Evolutionary conservation across 2,113 vertebrate genomes (phyloP).

Genomic region (Petrocephalus microphthalmus): DNA sequence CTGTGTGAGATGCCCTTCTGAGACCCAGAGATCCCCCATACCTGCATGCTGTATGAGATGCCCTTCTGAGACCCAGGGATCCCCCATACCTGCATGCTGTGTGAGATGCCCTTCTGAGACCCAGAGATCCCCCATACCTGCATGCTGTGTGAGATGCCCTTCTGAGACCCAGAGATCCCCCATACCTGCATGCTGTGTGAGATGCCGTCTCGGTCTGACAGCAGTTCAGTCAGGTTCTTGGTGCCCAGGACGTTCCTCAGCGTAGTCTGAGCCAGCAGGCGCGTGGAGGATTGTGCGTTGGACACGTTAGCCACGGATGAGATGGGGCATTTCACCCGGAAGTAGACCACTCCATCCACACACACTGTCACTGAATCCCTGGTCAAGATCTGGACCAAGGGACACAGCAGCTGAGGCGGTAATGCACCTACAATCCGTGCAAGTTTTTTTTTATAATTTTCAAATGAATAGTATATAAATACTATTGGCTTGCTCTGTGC

Average conservation of each 20-base stretch:
- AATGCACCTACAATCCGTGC: neutral
- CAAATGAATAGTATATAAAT: neutral
- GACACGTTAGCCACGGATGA: conserved; percentile 70
- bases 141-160: neutral
- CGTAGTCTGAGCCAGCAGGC: conserved; percentile 73
- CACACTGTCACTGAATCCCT: conserved; percentile 75
- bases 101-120: neutral
- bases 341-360: conserved; percentile 79
- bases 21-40: no score
- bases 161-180: neutral
- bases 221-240: conserved; percentile 71
- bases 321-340: conserved; percentile 66
- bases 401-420: neutral
- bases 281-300: conserved; percentile 65
- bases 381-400: conserved; percentile 65
- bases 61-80: neutral
- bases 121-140: neutral
- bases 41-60: neutral
- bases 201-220: conserved; percentile 74
- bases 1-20: conserved; percentile 63
- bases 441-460: no score
- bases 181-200: conserved; percentile 70
- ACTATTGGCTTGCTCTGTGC: neutral
- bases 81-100: neutral
- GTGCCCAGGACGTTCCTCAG: conserved; percentile 76